Percentiles rank a stretch among this genome's conserved stretches.
phyloP scores from a whole-genome alignment of 2,113 vertebrate genomes.

The Epinephelus fuscoguttatus region DNA sequence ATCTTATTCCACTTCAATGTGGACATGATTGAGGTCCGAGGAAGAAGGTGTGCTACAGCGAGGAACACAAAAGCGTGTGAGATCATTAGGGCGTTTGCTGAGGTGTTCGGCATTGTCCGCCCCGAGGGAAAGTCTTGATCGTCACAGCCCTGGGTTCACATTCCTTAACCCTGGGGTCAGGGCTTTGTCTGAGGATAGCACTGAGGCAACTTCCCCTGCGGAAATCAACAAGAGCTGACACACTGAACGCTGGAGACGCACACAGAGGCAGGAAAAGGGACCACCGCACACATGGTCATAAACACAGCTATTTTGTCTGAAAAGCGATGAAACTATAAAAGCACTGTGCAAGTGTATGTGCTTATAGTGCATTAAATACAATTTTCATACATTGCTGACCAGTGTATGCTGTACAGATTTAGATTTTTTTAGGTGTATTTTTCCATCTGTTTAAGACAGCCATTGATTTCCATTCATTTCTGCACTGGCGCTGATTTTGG shows the following conservation, averaged over 20 bases:
- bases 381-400: not conserved
- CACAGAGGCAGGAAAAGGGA: slow-evolving; percentile 74
- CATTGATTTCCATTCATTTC: not conserved
- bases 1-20: slow-evolving; percentile 28
- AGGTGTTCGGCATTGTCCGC: slow-evolving; percentile 70
- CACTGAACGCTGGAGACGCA: slow-evolving; percentile 59
- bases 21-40: slow-evolving; percentile 23
- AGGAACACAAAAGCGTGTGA: slow-evolving; percentile 47
- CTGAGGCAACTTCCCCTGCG: slow-evolving; percentile 82
- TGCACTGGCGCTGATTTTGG: no score
- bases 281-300: slow-evolving; percentile 12
- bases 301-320: slow-evolving; percentile 12
- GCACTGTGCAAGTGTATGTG: not conserved
- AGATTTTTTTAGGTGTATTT: not conserved
- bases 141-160: slow-evolving; percentile 81
- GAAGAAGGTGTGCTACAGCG: not conserved
- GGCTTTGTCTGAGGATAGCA: slow-evolving; percentile 81
- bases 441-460: not conserved
- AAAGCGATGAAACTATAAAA: not conserved
- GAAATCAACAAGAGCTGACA: slow-evolving; percentile 79
- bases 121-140: slow-evolving; percentile 75
- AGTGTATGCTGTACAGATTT: not conserved
- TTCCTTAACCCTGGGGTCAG: slow-evolving; percentile 85
- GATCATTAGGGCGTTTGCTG: slow-evolving; percentile 69
- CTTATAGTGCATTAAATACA: not conserved